Evolutionary conservation across 2,888 invertebrate species (phyloP), one percentile per base, ranked within the genome.

Genomic region (Esperia sulphurella): DNA sequence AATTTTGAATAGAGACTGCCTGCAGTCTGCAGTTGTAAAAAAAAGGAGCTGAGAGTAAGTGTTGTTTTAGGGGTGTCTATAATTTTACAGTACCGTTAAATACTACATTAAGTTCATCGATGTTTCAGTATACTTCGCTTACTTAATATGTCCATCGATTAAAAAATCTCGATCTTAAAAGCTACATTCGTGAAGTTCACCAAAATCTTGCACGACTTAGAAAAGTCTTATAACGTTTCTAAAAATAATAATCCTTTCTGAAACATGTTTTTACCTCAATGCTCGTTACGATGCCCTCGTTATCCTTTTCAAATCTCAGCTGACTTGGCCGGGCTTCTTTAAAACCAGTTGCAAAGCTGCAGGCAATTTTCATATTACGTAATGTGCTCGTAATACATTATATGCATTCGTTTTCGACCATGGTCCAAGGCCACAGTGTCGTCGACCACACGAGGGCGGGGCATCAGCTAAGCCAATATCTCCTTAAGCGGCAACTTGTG

Each of bases 341-440:
- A 61, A 77, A 81, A 84, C 80, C 76, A 77, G 83, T 83, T 83
- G 81, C 83, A 82, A 21, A 71, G 71, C 66, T 80, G 77, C 77
- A 82, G 73, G 72, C 75, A 50, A 75, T 73, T 70, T 69, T 68
- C 62, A 63, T 58, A 71, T 80, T 78, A 77, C 75, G 67, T 75
- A 69, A 75, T 73, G 61, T 63, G 41, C 41, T 29, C 41, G 28
- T 41, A 41, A 41, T 29, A 28, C 29, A 68, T 62, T 65, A 72
- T 75, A 73, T 81, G 79, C 75, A 78, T 77, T 73, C 60, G 70
- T 77, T 79, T 79, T 75, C 68, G 71, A 65, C 57, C 65, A 65
- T 46, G 53, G 40, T 53, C 61, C 76, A 75, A 81, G 78, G 78
- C 71, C 75, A 68, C 55, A 61, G 63, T 64, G 75, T 73, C 75